These are phyloP conservation scores for Siniperca obscura DNA, from an alignment of 2,797 vertebrate species.

Conservation along the genomic window DNA sequence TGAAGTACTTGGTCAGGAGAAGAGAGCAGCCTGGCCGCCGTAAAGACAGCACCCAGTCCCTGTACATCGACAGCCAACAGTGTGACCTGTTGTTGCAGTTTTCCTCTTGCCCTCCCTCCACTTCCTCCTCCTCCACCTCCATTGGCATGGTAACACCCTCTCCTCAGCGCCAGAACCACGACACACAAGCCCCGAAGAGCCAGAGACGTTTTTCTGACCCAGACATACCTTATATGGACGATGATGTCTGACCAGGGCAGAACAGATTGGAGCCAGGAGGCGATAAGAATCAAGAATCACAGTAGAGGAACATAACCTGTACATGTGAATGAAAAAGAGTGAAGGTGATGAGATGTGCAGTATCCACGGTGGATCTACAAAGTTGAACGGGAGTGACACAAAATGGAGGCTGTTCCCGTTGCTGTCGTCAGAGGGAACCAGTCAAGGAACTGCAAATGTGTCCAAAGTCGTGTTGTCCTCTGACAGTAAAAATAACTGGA, in stretches of 20 bases:
- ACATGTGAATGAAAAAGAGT: constrained; percentile 6
- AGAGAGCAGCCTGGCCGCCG: constrained; percentile 87
- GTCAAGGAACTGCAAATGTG: constrained; percentile 41
- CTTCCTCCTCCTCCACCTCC: constrained; percentile 73
- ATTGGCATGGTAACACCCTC: constrained; percentile 57
- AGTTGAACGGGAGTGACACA: constrained; percentile 12
- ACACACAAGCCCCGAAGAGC: constrained; percentile 55
- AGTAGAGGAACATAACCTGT: neutral
- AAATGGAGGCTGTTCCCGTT: constrained; percentile 28
- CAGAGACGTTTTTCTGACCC: constrained; percentile 92
- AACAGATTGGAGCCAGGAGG: constrained; percentile 10
- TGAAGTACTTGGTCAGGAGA: constrained; percentile 67
- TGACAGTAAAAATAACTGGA: constrained; percentile 64
- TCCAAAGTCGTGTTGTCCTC: constrained; percentile 44
- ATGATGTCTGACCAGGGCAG: constrained; percentile 65
- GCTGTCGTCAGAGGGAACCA: constrained; percentile 31
- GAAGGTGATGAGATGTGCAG: neutral
- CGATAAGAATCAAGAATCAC: constrained; percentile 10
- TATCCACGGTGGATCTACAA: constrained; percentile 4
- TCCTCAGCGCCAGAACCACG: constrained; percentile 57
- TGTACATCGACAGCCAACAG: constrained; percentile 84
- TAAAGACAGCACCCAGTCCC: constrained; percentile 90
- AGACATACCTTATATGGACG: constrained; percentile 83
- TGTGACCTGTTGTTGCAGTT: constrained; percentile 64
- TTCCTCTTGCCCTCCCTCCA: constrained; percentile 74